These are phyloP conservation scores for Picathartes gymnocephalus DNA, from an alignment of 2,113 vertebrate genomes.

Conservation along the genomic window DNA sequence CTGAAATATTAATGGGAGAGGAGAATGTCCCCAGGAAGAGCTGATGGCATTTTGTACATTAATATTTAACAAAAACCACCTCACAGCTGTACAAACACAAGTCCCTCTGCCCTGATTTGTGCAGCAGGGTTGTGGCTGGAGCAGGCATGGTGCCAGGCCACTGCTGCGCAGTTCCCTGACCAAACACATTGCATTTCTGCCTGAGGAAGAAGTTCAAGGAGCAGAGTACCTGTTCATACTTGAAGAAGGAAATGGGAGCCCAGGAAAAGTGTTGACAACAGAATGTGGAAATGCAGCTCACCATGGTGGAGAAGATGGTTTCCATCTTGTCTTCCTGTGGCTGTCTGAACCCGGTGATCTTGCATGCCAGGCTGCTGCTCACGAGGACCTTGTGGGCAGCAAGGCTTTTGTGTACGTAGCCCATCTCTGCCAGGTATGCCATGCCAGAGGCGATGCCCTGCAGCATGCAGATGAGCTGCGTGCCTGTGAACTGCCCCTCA, in stretches of 20 bases:
- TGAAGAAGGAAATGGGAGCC: not conserved
- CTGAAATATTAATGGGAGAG: conserved; percentile 24
- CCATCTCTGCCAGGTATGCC: conserved; percentile 96
- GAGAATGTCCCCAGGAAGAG: not conserved
- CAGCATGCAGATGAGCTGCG: conserved; percentile 87
- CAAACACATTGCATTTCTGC: not conserved
- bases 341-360: conserved; percentile 89
- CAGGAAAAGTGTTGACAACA: not conserved
- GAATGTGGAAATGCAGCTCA: conserved; percentile 59
- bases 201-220: not conserved
- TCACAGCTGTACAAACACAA: not conserved
- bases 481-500: conserved; percentile 84
- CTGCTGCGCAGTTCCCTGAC: not conserved
- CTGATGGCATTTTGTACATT: not conserved
- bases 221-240: not conserved
- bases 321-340: conserved; percentile 90
- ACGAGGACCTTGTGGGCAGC: conserved; percentile 92
- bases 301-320: conserved; percentile 91
- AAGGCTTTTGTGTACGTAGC: conserved; percentile 89
- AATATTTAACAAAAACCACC: not conserved
- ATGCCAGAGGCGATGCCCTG: conserved; percentile 90
- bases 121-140: accelerated
- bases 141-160: not conserved
- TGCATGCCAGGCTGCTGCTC: conserved; percentile 85
- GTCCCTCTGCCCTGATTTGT: not conserved